Evolutionary conservation across 2,888 invertebrate species (phyloP), one percentile per base, ranked within the genome.

Genomic region (Phyllotreta striolata): DNA sequence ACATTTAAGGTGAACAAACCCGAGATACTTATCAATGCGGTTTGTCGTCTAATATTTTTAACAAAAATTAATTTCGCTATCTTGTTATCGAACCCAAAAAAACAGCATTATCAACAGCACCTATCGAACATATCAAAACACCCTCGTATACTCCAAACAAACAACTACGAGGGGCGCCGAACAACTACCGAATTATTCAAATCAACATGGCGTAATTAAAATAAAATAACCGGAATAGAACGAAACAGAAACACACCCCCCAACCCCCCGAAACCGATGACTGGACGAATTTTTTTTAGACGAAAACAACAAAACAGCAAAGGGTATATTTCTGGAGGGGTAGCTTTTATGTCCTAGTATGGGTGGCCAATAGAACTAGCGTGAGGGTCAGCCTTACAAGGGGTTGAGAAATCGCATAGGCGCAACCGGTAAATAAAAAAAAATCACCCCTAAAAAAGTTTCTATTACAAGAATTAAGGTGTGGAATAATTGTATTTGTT

Each of bases 291-390:
- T 24, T 70, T 73, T 72, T 73, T 72, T 73, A 63, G 61, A 54
- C 59, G 70, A 69, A 72, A 72, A 72, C 66, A 70, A 70, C 63
- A 65, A 66, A 69, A 74, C 69, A 70, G 73, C 71, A 76, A 77
- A 76, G 76, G 76, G 77, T 77, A 73, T 73, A 67, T 38, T 57
- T 68, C 63, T 72, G 67, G 66, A 72, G 75, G 78, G 78, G 78
- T 77, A 74, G 76, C 73, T 73, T 74, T 74, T 73, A 73, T 76
- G 75, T 75, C 75, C 75, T 24, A 69, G 73, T 71, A 69, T 67
- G 72, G 72, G 69, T 72, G 73, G 74, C 77, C 78, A 78, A 78
- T 77, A 61, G 66, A 59, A 65, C 67, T 66, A 60, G 67, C 70
- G 69, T 69, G 74, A 77, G 77, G 76, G 76, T 75, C 74, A 73